Evolutionary conservation across 1,140 invertebrate species (phyloP), one percentile per base, ranked within the genome.

Genomic region (Drosophila subpulchrella): DNA sequence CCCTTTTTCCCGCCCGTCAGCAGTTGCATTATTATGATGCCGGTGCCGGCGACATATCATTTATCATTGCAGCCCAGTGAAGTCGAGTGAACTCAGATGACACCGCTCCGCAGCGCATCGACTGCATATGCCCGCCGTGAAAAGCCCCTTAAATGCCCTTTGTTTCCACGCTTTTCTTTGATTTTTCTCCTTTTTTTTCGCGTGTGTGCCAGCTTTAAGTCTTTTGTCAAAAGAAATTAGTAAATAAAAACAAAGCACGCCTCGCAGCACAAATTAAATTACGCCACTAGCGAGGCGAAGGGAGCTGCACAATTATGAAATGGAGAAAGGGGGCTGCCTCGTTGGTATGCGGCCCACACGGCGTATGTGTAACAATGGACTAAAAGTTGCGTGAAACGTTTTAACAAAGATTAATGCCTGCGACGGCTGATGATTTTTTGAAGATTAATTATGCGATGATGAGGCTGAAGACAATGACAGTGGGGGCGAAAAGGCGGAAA

Each of bases 391-490:
- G 85, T 89, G 81, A 90, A 90, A 81, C 89, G 78, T 90, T 90
- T 90, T 91, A 91, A 91, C 88, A 91, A 91, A 89, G 88, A 91
- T 91, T 91, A 91, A 91, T 91, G 88, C 75, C 83, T 77, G 83
- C 88, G 75, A 84, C 89, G 88, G 85, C 88, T 89, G 80, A 91
- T 91, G 88, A 91, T 91, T 91, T 89, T 91, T 82, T 89, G 80
- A 91, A 91, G 88, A 91, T 91, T 91, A 91, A 91, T 91, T 91
- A 91, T 84, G 89, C 88, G 88, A 91, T 91, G 88, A 91, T 84
- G 88, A 91, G 88, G 88, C 88, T 71, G 78, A 89, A 76, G 84
- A 86, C 85, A 89, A 89, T 88, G 82, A 91, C 80, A 83, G 58
- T 55, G 67, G 42, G 62, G 75, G 46, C 46, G 4, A 8, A 8